These are phyloP conservation scores for Genyomyrus donnyi DNA, from an alignment of 2,113 vertebrate species.

Conservation along the genomic window DNA sequence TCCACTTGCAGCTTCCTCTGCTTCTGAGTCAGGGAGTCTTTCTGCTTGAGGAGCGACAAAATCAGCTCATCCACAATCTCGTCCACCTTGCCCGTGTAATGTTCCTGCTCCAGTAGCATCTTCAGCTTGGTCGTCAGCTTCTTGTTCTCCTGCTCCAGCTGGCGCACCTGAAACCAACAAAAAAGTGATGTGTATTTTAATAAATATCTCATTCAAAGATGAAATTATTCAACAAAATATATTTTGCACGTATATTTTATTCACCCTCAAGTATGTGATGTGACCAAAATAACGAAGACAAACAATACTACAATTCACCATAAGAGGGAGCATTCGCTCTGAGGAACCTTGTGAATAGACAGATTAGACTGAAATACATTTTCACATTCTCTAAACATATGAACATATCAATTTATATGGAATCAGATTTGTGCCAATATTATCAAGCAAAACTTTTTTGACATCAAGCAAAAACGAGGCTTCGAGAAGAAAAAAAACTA, in stretches of 20 bases:
- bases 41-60: conserved; percentile 36
- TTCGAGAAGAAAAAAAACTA: too few relatives aligned
- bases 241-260: neutral
- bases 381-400: neutral
- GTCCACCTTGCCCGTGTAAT: conserved; percentile 39
- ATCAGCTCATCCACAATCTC: conserved; percentile 27
- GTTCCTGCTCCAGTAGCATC: conserved; percentile 38
- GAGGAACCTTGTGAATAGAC: neutral
- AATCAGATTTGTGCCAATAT: too few relatives aligned
- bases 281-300: neutral
- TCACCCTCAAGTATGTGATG: neutral
- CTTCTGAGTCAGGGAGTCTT: conserved; percentile 23
- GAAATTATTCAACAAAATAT: neutral
- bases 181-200: neutral
- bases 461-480: too few relatives aligned
- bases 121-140: conserved; percentile 40
- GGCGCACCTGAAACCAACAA: conserved; percentile 32
- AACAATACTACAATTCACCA: neutral
- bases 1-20: conserved; percentile 49
- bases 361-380: neutral
- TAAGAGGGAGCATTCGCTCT: neutral
- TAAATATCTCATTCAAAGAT: neutral
- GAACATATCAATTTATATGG: neutral
- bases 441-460: too few relatives aligned
- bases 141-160: conserved; percentile 48